Evolutionary conservation across 2,797 vertebrate genomes (phyloP), one percentile per base, ranked within the genome.

Genomic region (Emys orbicularis): DNA sequence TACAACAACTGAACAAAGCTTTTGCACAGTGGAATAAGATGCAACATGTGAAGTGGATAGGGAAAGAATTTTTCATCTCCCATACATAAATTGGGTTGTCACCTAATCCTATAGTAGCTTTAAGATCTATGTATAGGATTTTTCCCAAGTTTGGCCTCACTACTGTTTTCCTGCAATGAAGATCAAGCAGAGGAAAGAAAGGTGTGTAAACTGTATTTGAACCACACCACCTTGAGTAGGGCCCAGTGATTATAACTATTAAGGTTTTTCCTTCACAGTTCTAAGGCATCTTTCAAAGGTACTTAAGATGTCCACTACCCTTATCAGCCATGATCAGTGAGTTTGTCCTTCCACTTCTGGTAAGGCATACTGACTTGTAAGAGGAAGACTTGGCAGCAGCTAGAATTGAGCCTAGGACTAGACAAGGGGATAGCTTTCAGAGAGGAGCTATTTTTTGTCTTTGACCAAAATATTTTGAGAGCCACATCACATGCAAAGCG

Each of bases 51-150:
- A 19, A 37, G 4, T 12, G n/a, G n/a, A 21, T 19, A 37, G n/a
- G 65, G 65, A 5, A 34, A 37, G 4, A 72, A 19, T 5, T 10
- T 29, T n/a, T 72, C 3, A 3, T 68, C 9, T 37, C 65, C 65
- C n/a, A 12, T 23, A 1, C 3, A 72, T 19, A 2, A 23, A 2
- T 12, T 12, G 5, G 65, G n/a, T 41, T 72, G n/a, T 72, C 10
- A 11, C 37, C 18, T 3, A 41, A 4, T 3, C 25, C 5, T 25
- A 3, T 3, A 37, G 68, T 41, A 23, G 37, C n/a, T 41, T 23
- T 37, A 68, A 68, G n/a, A 68, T 68, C 5, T 18, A 59, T 31
- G 12, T 59, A 31, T 12, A 59, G n/a, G 18, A 5, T 21, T 68
- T 19, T 37, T 1, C 65, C 5, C n/a, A 10, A 3, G n/a, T 23